A percentile compares a stretch with the other conserved stretches of the same genome.
These are phyloP conservation scores for Rhabdomys pumilio DNA, from an alignment of 2,797 vertebrate species.

Conservation along the genomic window DNA sequence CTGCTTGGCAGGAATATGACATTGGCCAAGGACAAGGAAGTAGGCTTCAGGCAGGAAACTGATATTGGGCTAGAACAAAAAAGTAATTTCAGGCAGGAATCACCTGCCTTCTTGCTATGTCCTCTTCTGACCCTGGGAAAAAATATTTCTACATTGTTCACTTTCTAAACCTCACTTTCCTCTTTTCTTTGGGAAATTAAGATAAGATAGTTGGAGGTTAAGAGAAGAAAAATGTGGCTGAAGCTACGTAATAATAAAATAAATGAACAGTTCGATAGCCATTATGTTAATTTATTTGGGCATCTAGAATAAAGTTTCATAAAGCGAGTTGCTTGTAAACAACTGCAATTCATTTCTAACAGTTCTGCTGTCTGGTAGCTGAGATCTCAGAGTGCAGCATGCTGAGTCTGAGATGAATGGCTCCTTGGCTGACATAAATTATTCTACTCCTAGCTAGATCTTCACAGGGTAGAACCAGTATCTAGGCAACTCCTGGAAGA, in stretches of 20 bases:
- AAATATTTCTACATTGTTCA: neutral
- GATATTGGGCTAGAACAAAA: no score
- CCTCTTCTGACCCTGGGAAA: neutral
- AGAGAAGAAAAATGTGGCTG: neutral
- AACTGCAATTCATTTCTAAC: neutral
- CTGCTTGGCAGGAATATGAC: no score
- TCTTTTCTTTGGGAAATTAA: neutral
- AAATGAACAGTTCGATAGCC: neutral
- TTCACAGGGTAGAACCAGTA: neutral
- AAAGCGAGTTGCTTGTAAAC: neutral
- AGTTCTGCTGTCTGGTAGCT: no score
- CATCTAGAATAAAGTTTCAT: neutral
- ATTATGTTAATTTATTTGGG: neutral
- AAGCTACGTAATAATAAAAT: slow-evolving; percentile 26
- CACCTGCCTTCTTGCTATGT: no score
- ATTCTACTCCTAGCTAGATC: no score
- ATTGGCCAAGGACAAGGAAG: no score
- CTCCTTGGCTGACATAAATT: no score
- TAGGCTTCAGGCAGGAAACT: no score
- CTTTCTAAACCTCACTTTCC: neutral
- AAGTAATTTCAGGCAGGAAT: no score
- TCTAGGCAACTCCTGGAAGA: no score
- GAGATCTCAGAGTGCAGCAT: neutral
- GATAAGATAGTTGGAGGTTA: slow-evolving; percentile 42
- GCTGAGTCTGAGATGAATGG: fast-evolving